Evolutionary conservation across 1,140 invertebrate species (phyloP), one percentile per base, ranked within the genome.

Genomic region (Drosophila dunni): DNA sequence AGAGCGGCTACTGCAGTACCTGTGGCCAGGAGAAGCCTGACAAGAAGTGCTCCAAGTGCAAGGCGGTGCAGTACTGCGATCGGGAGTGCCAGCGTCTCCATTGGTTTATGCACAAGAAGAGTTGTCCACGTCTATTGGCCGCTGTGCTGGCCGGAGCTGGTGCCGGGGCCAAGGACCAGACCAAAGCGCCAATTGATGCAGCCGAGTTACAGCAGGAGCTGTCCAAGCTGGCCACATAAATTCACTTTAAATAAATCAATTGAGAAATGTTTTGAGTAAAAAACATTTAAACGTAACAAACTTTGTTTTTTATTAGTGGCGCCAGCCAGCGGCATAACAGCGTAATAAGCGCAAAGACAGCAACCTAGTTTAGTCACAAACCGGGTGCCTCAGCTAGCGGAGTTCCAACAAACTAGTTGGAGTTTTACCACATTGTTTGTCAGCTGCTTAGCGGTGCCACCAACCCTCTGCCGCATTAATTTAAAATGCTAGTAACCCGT

Each of bases 91-190:
- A 99, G 92, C 95, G 97, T 79, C 93, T 99, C 7, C 98, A 99
- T 93, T 99, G 98, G 98, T 96, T 97, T 79, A 95, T 97, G 75
- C 98, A 99, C 92, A 99, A 99, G 93, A 98, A 98, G 91, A 94
- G 94, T 29, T 97, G 96, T 78, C 94, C 94, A 7, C 93, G 95
- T 77, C 93, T 95, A 33, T 91, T 93, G 4, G 82, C 91, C 9
- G 70, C 79, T 3, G 68, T 76, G 3, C 48, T 56, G 53, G 40
- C 57, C n/a, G 70, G 76, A 7, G 38, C 50, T 7, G 69, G 78
- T 1, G 48, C 15, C 7, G 69, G 78, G 0, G 45, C 20, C 10
- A 56, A 73, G 42, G 48, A 72, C 4, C 60, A 56, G 8, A 54
- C 67, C 7, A 77, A 77, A 9, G 88, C 58, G 2, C 36, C 75